phyloP scores from a whole-genome alignment of 2,888 invertebrate genomes.

The Tubulanus polymorphus region DNA sequence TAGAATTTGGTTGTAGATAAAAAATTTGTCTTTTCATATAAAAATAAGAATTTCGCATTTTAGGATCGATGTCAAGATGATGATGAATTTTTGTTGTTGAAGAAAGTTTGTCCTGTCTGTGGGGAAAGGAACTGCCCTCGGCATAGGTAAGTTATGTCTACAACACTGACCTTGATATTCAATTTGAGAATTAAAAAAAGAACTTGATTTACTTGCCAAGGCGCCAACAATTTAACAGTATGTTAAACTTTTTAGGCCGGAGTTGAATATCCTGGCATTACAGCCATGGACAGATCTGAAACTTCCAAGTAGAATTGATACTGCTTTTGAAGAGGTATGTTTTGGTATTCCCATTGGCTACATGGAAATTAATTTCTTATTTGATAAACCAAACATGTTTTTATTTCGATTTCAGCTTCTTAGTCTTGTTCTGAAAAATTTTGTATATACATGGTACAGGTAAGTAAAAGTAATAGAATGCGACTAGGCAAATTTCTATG shows the following conservation, averaged over 20 bases:
- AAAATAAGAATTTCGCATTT: too few relatives aligned
- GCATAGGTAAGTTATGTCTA: conserved; percentile 35
- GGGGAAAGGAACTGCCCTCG: conserved; percentile 49
- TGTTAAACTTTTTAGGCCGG: conserved; percentile 36
- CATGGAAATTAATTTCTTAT: background rate
- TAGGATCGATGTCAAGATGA: conserved; percentile 3
- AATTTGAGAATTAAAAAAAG: background rate
- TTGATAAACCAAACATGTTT: conserved; percentile 6
- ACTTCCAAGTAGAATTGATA: conserved; percentile 69
- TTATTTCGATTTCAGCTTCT: conserved; percentile 57
- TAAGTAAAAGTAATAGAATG: conserved; percentile 56
- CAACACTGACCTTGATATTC: background rate
- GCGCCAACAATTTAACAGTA: background rate
- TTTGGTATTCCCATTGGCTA: background rate
- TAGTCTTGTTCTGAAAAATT: conserved; percentile 68
- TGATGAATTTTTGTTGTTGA: conserved; percentile 35
- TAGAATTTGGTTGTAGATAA: too few relatives aligned
- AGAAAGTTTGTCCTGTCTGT: conserved; percentile 47
- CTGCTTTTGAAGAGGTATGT: conserved; percentile 65
- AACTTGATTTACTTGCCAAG: too few relatives aligned
- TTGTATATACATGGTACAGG: conserved; percentile 67
- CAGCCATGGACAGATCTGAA: conserved; percentile 68
- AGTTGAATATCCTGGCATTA: conserved; percentile 47
- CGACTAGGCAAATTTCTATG: background rate
- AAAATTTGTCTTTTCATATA: too few relatives aligned